These are phyloP conservation scores for Lacerta agilis DNA, from an alignment of 2,797 vertebrate species.

Conservation along the genomic window DNA sequence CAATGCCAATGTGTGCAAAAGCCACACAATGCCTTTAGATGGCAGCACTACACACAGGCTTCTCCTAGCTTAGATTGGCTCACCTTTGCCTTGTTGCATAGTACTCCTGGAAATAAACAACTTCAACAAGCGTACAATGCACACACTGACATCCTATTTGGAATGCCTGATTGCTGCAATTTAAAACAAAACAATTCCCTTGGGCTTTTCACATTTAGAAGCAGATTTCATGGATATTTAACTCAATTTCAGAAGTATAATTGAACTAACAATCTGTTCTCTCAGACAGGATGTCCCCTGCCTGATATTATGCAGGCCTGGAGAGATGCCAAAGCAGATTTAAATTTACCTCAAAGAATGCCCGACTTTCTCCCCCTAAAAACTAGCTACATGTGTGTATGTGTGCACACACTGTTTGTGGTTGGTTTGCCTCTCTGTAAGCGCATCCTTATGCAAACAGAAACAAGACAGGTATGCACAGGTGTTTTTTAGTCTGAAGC, in stretches of 20 bases:
- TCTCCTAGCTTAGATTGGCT: background rate
- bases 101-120: slow-evolving; percentile 41
- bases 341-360: slow-evolving; percentile 65
- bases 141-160: slow-evolving; percentile 32
- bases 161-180: slow-evolving; percentile 47
- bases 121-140: slow-evolving; percentile 27
- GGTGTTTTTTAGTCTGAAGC: slow-evolving; percentile 40
- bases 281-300: slow-evolving; percentile 62
- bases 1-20: background rate
- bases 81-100: slow-evolving; percentile 44
- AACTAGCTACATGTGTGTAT: slow-evolving; percentile 32
- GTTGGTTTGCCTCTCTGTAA: slow-evolving; percentile 48
- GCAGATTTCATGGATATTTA: slow-evolving; percentile 69
- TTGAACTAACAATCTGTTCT: slow-evolving; percentile 71
- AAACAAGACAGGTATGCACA: slow-evolving; percentile 28
- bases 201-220: slow-evolving; percentile 60
- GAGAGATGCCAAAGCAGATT: slow-evolving; percentile 59
- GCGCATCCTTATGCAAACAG: slow-evolving; percentile 52
- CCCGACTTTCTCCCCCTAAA: slow-evolving; percentile 50
- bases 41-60: slow-evolving; percentile 27
- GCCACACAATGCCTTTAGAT: slow-evolving; percentile 38
- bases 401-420: slow-evolving; percentile 11
- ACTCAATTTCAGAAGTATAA: slow-evolving; percentile 71
- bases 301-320: slow-evolving; percentile 62
- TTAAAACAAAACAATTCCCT: slow-evolving; percentile 52